Base-by-base conservation (phyloP, 2,888 invertebrate genomes). In the Heliconius erato region DNA sequence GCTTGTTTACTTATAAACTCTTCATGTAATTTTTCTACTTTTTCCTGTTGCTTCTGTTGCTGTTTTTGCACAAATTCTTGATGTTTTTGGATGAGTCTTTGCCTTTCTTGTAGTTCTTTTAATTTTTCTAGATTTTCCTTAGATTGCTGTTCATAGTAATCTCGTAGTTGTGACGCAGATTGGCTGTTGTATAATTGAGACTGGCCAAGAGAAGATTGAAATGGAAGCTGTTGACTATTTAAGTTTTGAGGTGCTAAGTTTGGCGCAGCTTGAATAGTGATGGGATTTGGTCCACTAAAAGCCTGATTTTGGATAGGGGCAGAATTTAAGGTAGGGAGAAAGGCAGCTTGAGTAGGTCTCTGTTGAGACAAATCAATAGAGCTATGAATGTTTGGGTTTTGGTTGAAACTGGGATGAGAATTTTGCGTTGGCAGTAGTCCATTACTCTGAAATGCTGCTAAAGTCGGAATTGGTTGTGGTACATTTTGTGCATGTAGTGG, bases 51-150 rank as follows among this genome's bases (percentile, higher is more conserved):
- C 87, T 98, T 98, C 86, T 98, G 97, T 87, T 98, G 98, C 88
- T 98, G 98, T 88, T 97, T 98, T 87, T 98, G 98, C 7, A 98
- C 97, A 86, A 98, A 97, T 86, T 98, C 97, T 87, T 98, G 98
- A 86, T 97, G 97, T 88, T 97, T 97, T 86, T 97, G 97, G 83
- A 97, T 97, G 7, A 97, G 96, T 85, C 97, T 96, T 87, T 97
- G 97, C 86, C 97, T 97, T 86, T 98, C 98, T 86, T 97, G 96
- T 74, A 98, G 96, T 86, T 98, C 97, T 86, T 97, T 97, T 2
- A 97, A 90, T 82, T 96, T 95, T 88, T 97, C 97, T 76, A 96
- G 89, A 85, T 96, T 96, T 85, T 97, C 96, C 87, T 97, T 96
- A n/a, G 97, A 96, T 86, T 97, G 96, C 84, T 96, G 97, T 86